Percentiles rank a stretch among this genome's conserved stretches.
These are phyloP conservation scores for Notolepis coatsorum DNA, from an alignment of 2,797 vertebrate species.

Conservation along the genomic window DNA sequence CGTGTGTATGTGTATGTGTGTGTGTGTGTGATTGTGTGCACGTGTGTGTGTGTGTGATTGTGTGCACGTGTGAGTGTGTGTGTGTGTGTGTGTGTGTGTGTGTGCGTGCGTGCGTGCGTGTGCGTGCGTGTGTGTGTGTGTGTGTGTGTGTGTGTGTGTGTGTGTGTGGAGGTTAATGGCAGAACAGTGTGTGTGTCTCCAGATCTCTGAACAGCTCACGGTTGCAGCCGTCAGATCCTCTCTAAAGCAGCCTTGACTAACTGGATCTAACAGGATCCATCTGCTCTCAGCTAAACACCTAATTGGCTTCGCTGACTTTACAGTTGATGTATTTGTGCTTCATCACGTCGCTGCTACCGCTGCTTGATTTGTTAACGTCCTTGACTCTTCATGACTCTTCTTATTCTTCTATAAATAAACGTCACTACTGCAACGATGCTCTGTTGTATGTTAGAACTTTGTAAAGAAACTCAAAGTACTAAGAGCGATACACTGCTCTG, in stretches of 20 bases:
- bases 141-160: neutral
- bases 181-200: constrained; percentile 61
- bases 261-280: constrained; percentile 57
- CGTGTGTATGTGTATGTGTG: no score
- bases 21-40: no score
- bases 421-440: no score
- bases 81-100: constrained; percentile 1
- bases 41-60: no score
- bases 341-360: neutral
- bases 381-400: neutral
- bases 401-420: neutral
- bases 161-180: constrained; percentile 40
- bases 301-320: constrained; percentile 51
- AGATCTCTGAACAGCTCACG: constrained; percentile 35
- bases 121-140: neutral
- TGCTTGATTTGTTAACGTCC: constrained; percentile 1
- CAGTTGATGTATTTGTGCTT: constrained; percentile 27
- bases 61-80: neutral
- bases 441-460: no score
- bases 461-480: no score
- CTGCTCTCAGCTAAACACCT: constrained; percentile 49
- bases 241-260: constrained; percentile 72
- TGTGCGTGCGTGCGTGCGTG: neutral
- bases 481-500: neutral
- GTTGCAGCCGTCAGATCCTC: constrained; percentile 64